Conservation (phyloP, 2,113 vertebrate genomes). For the Diglossa brunneiventris region DNA sequence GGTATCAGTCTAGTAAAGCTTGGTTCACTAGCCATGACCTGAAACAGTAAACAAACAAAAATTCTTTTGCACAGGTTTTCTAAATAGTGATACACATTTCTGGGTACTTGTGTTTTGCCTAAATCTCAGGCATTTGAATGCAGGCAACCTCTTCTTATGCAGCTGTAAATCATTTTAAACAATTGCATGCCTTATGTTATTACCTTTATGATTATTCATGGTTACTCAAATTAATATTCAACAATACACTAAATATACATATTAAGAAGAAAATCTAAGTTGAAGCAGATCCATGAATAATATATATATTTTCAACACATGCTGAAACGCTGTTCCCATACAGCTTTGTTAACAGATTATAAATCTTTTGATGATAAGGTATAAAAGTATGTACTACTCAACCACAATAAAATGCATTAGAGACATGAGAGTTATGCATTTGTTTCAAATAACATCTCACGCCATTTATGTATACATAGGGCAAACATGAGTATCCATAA, state of each 20-base stretch:
- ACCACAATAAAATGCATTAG: not conserved
- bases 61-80: not conserved
- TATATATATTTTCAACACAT: not conserved
- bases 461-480: not conserved
- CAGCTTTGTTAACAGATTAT: not conserved
- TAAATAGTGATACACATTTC: not conserved
- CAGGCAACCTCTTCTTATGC: not conserved
- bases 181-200: not conserved
- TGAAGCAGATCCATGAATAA: not conserved
- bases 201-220: not conserved
- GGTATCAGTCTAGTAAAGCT: not conserved
- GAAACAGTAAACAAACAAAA: not conserved
- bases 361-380: not conserved
- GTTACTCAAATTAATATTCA: not conserved
- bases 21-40: not conserved
- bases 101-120: not conserved
- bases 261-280: not conserved
- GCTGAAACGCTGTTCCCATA: not conserved
- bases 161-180: not conserved
- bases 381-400: not conserved
- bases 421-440: not conserved
- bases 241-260: not conserved
- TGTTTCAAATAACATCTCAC: not conserved
- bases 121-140: fast-evolving
- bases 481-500: not conserved